Conservation (phyloP, 2,888 invertebrate species). For the Dorcus hopei region DNA sequence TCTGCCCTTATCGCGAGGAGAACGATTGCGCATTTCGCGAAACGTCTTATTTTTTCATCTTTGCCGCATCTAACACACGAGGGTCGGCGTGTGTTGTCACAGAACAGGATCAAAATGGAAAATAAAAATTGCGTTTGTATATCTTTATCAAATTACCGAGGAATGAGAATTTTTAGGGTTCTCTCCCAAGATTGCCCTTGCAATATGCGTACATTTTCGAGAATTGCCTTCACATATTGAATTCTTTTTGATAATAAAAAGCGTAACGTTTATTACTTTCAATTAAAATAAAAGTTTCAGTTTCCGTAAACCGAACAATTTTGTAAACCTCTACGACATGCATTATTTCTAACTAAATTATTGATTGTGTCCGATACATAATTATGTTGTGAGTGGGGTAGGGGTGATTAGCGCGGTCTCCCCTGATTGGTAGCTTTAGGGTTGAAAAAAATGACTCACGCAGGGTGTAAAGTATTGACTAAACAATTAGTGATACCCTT, state of each 20-base stretch:
- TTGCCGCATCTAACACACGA: constrained; percentile 2
- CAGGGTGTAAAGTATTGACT: constrained; percentile 54
- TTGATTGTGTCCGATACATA: constrained; percentile 52
- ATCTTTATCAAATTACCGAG: constrained; percentile 15
- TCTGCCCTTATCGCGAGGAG: constrained; percentile 31
- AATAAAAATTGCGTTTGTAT: constrained; percentile 5
- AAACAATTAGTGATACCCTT: constrained; percentile 52
- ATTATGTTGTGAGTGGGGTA: constrained; percentile 47
- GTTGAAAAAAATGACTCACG: constrained; percentile 53
- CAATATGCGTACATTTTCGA: too few species aligned
- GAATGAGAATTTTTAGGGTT: constrained; percentile 6
- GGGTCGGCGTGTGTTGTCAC: background rate
- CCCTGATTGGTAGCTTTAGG: constrained; percentile 51
- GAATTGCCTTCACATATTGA: too few species aligned
- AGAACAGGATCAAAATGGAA: constrained; percentile 3
- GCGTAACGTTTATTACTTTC: too few species aligned
- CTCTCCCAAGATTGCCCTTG: too few species aligned
- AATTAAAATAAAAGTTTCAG: background rate
- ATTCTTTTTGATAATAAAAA: too few species aligned
- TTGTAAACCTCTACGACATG: constrained; percentile 19
- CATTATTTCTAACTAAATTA: constrained; percentile 46
- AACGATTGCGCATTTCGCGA: constrained; percentile 22
- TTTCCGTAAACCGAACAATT: constrained; percentile 1
- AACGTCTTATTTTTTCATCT: constrained; percentile 6
- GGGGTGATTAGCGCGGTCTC: constrained; percentile 50